These are phyloP conservation scores for Caranx melampygus DNA, from an alignment of 2,113 vertebrate genomes.

Conservation along the genomic window DNA sequence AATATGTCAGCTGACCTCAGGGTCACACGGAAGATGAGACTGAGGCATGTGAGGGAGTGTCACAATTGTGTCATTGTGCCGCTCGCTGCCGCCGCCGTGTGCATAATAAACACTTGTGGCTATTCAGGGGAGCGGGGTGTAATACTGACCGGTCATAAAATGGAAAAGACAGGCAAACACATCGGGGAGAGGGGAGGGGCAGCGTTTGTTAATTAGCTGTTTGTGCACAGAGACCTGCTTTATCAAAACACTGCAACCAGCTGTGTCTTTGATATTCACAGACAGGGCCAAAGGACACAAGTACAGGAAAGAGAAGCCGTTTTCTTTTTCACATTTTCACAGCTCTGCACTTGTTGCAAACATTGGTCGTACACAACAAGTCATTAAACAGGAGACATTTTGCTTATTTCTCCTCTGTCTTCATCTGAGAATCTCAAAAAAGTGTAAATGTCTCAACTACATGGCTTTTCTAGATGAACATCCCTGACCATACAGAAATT, in stretches of 20 bases:
- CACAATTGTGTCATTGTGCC: conserved; percentile 78
- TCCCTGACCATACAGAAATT: too few species aligned
- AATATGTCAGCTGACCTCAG: conserved; percentile 76
- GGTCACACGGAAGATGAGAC: conserved; percentile 64
- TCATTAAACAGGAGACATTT: conserved; percentile 68
- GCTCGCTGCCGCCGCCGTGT: conserved; percentile 61
- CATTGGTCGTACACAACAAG: conserved; percentile 65
- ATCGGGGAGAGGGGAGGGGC: conserved; percentile 73
- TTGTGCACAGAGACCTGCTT: conserved; percentile 87
- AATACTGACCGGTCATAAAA: conserved; percentile 83
- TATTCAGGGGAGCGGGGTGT: conserved; percentile 73
- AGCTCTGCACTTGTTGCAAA: conserved; percentile 64
- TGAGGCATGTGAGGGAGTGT: conserved; percentile 67
- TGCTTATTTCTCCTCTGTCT: conserved; percentile 12
- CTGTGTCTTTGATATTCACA: conserved; percentile 93
- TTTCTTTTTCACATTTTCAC: conserved; percentile 69
- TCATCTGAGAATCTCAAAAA: conserved; percentile 1
- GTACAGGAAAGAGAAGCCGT: conserved; percentile 67
- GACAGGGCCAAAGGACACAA: conserved; percentile 70
- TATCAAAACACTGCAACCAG: conserved; percentile 92
- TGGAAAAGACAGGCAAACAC: conserved; percentile 80
- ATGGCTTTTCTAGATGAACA: background rate
- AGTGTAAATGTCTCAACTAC: background rate
- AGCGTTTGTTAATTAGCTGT: conserved; percentile 92
- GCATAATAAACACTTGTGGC: conserved; percentile 79